Conservation (phyloP, 2,113 vertebrate genomes). For the Dipodomys spectabilis region DNA sequence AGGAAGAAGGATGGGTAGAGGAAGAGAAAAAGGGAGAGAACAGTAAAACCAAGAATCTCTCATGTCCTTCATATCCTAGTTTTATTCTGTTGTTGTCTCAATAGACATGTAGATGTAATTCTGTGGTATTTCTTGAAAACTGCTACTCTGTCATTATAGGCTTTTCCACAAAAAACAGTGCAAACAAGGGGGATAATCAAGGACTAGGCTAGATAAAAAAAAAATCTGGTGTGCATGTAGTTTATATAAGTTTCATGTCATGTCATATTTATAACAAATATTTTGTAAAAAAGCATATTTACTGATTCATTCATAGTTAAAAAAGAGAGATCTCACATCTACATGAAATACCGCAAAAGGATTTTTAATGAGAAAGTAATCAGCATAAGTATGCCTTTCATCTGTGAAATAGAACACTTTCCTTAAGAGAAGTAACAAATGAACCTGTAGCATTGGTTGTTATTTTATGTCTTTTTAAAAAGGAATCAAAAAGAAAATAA, state of each 20-base stretch:
- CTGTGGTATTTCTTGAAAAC: conserved; percentile 66
- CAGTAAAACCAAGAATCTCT: conserved; percentile 63
- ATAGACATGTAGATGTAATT: conserved; percentile 53
- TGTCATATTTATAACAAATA: conserved; percentile 70
- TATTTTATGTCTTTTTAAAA: conserved; percentile 57
- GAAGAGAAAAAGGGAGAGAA: not conserved
- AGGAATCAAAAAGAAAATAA: conserved; percentile 63
- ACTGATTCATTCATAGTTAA: conserved; percentile 37
- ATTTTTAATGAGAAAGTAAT: conserved; percentile 43
- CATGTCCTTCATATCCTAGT: conserved; percentile 16
- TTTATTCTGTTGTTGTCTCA: conserved; percentile 63
- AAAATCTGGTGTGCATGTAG: conserved; percentile 66
- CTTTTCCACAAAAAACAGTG: conserved; percentile 52
- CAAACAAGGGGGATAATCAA: not conserved
- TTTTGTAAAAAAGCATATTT: conserved; percentile 72
- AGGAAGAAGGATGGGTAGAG: not conserved
- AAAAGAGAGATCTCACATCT: conserved; percentile 33
- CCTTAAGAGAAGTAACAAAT: conserved; percentile 53
- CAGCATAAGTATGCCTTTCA: not conserved
- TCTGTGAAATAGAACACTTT: conserved; percentile 58
- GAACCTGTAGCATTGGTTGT: conserved; percentile 35
- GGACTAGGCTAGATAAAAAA: conserved; percentile 14
- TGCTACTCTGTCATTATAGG: conserved; percentile 41
- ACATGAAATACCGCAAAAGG: conserved; percentile 26
- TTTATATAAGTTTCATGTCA: conserved; percentile 75